These are phyloP conservation scores for Phaenicophaeus curvirostris DNA, from an alignment of 2,797 vertebrate genomes.

Conservation along the genomic window DNA sequence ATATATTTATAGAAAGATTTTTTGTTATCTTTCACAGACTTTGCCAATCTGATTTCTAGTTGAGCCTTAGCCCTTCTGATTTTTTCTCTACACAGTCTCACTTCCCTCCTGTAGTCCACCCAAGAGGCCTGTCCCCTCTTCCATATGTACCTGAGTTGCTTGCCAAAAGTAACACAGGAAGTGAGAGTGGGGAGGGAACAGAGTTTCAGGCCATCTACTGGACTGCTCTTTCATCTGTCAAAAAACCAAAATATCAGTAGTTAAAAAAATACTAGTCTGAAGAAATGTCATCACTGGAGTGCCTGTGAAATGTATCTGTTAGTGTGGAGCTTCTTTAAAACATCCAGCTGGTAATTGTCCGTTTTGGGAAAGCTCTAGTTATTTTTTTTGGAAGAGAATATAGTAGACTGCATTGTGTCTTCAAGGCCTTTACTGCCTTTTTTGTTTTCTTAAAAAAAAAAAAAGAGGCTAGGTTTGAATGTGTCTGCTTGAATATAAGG, in stretches of 20 bases:
- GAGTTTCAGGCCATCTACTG: not conserved
- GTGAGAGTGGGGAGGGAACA: not conserved
- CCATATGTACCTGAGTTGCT: not conserved
- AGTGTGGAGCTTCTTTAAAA: not conserved
- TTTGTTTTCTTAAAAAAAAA: not conserved
- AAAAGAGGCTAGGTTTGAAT: no score
- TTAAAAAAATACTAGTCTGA: not conserved
- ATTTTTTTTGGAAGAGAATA: not conserved
- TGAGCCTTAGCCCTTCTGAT: no score
- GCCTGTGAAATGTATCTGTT: not conserved
- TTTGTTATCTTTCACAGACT: no score
- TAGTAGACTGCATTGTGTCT: not conserved
- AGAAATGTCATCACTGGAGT: not conserved
- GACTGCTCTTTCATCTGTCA: not conserved
- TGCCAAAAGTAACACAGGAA: not conserved
- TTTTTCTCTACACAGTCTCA: no score
- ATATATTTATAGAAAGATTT: no score
- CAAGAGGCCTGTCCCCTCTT: no score
- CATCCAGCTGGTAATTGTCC: rapidly evolving
- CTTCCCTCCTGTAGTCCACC: no score
- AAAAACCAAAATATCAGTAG: not conserved
- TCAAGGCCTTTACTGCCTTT: not conserved
- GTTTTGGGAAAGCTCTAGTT: not conserved
- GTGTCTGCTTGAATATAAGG: not conserved
- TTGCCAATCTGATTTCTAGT: no score